A percentile compares a stretch with the other conserved stretches of the same genome.
These are phyloP conservation scores for Temnopleurus reevesii DNA, from an alignment of 53 echinoderm and acorn worm species.

Conservation along the genomic window DNA sequence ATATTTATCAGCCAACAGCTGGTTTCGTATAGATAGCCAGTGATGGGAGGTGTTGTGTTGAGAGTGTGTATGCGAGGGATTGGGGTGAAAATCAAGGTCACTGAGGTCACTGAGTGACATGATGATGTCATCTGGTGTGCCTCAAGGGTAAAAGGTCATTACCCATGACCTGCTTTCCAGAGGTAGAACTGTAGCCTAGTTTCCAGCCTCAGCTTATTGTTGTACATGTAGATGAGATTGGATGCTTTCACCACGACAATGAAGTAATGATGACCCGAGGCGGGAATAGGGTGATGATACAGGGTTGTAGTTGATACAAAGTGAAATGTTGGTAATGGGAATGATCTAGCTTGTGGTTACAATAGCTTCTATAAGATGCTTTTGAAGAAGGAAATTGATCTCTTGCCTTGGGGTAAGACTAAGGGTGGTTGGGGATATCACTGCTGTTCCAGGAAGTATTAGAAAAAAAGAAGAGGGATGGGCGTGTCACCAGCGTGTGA, in stretches of 20 bases:
- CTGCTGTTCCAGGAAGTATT: conserved; percentile 7
- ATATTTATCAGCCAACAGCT: not conserved
- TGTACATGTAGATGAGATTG: not conserved
- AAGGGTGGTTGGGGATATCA: not conserved
- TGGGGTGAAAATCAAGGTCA: conserved; percentile 37
- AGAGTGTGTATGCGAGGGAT: conserved; percentile 2
- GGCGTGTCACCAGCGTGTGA: not conserved
- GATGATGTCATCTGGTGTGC: conserved; percentile 50
- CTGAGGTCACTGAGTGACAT: conserved; percentile 15
- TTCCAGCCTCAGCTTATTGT: not conserved
- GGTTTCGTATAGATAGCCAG: not conserved
- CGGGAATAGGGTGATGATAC: not conserved
- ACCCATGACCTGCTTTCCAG: conserved; percentile 37
- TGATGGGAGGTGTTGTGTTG: conserved; percentile 27
- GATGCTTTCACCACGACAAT: not conserved
- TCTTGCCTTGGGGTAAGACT: not conserved
- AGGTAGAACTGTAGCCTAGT: conserved; percentile 4
- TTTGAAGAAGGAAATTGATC: not conserved
- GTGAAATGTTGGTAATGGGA: not conserved
- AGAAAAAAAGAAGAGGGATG: not conserved
- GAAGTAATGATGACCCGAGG: not conserved
- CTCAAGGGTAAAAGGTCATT: conserved; percentile 38
- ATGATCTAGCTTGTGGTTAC: not conserved
- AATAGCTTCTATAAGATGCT: not conserved
- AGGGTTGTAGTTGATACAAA: too few relatives aligned